Evolutionary conservation across 1,140 invertebrate species (phyloP).

Genomic region (Choristoneura fumiferana): DNA sequence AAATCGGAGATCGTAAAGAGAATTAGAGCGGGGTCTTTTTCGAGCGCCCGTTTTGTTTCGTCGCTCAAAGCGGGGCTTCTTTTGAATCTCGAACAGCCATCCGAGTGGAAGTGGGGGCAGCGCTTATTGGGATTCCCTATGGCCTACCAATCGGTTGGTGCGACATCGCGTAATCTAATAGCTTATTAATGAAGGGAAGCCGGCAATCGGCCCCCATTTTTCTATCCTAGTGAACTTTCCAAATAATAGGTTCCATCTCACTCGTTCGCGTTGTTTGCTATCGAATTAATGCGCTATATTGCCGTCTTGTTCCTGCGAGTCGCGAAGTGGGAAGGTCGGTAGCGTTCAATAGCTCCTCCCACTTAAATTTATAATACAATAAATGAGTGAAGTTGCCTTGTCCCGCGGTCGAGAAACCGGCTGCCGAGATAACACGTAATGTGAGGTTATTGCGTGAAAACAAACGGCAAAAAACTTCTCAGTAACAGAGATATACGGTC

Average conservation of each 20-base stretch:
- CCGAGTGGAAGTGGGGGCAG: slow-evolving; percentile 70
- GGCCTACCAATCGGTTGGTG: slow-evolving; percentile 69
- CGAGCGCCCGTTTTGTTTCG: slow-evolving; percentile 70
- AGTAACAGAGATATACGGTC: slow-evolving; percentile 55
- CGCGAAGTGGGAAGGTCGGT: slow-evolving; percentile 61
- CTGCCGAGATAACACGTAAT: slow-evolving; percentile 60
- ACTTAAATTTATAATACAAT: slow-evolving; percentile 72
- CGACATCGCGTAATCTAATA: slow-evolving; percentile 74
- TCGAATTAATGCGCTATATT: slow-evolving; percentile 43
- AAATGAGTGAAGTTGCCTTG: slow-evolving; percentile 62
- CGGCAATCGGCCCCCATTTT: slow-evolving; percentile 67
- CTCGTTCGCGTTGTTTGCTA: slow-evolving; percentile 50
- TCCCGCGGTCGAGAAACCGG: slow-evolving; percentile 42
- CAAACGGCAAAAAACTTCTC: slow-evolving; percentile 60
- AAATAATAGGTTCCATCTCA: slow-evolving; percentile 61
- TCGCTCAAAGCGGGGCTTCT: slow-evolving; percentile 68
- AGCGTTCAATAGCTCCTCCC: slow-evolving; percentile 60
- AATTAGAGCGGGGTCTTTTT: slow-evolving; percentile 76
- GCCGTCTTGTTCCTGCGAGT: slow-evolving; percentile 57
- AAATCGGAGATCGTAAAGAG: slow-evolving; percentile 77
- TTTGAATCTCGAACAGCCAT: slow-evolving; percentile 74
- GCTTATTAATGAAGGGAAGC: slow-evolving; percentile 76
- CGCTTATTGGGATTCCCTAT: slow-evolving; percentile 74
- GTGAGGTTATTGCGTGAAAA: slow-evolving; percentile 65
- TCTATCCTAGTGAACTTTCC: slow-evolving; percentile 68